Base-by-base conservation (phyloP, 2,113 vertebrate genomes). In the Cochlearius cochlearius region DNA sequence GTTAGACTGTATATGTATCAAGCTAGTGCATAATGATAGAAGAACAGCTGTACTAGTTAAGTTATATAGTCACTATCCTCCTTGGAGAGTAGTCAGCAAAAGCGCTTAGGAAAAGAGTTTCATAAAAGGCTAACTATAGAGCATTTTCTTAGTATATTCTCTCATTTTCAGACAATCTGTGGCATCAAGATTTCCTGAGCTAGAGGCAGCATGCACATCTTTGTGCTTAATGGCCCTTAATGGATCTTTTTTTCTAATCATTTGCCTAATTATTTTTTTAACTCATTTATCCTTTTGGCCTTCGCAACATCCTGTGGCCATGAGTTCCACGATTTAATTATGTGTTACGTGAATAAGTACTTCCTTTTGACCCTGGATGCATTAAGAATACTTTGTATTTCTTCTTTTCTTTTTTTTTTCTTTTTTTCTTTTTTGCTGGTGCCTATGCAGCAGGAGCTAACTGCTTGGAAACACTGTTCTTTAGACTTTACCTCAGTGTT, bases 191-290 rank as follows among this genome's bases (percentile, higher is more conserved):
- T 89, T 95, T 96, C 88, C 73, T 81, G 83, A 96, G 93, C 91
- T 91, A 96, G 91, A 86, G 93, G 68, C 91, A 96, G 60, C 87
- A 78, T 75, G 84, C 59, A 75, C 91, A 91, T 96, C 86, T 91
- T 89, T 92, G 80, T 84, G 80, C 80, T 94, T 96, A 97, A 96
- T 97, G 93, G 89, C 22, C 69, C 60, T 96, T 97, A 97, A 97
- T 96, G 96, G 83, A 88, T 88, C 15, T 87, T 90, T 91, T 91
- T 95, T 92, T 38, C 76, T 81, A 84, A 96, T 95, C 47, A 94
- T 97, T 97, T 97, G 89, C 89, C 95, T 97, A 96, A 96, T 97
- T 94, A 91, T 97, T 96, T 96, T 96, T 96, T 96, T 87, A 96
- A 94, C 89, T 97, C 91, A 50, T 97, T 96, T 96, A 97, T 97